A percentile compares a stretch with the other conserved stretches of the same genome.
phyloP scores from a whole-genome alignment of 2,888 invertebrate genomes.

The Dynastes maya region DNA sequence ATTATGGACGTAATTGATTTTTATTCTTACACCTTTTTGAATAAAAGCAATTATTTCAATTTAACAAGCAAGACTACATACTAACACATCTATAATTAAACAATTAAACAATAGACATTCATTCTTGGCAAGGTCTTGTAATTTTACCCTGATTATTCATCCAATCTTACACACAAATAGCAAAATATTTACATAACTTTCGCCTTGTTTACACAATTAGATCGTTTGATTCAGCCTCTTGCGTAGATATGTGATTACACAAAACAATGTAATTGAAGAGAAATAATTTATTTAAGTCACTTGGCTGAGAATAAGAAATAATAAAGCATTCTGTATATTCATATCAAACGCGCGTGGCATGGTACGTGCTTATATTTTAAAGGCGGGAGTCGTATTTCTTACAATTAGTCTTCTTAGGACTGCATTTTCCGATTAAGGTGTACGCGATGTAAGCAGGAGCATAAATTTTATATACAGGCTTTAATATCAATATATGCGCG shows the following conservation, averaged over 20 bases:
- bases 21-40: conserved; percentile 28
- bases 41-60: conserved; percentile 12
- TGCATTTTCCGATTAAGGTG: conserved; percentile 21
- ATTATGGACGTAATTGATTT: conserved; percentile 35
- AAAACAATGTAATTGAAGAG: conserved; percentile 39
- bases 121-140: conserved; percentile 4
- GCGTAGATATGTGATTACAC: conserved; percentile 17
- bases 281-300: conserved; percentile 30
- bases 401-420: neutral
- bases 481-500: conserved; percentile 14
- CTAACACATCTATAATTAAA: conserved; percentile 20
- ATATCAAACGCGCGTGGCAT: conserved; percentile 1
- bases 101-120: conserved; percentile 12
- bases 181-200: conserved; percentile 35
- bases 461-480: conserved; percentile 3
- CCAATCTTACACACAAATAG: conserved; percentile 5
- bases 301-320: conserved; percentile 6
- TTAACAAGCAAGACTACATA: conserved; percentile 8
- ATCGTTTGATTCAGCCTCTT: conserved; percentile 18
- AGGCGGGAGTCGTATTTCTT: conserved; percentile 1
- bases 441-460: neutral
- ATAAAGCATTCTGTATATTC: neutral
- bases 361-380: neutral
- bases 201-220: conserved; percentile 30
- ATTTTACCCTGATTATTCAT: conserved; percentile 26